These are phyloP conservation scores for Drosophila teissieri DNA, from an alignment of 1,140 invertebrate genomes.

Conservation along the genomic window DNA sequence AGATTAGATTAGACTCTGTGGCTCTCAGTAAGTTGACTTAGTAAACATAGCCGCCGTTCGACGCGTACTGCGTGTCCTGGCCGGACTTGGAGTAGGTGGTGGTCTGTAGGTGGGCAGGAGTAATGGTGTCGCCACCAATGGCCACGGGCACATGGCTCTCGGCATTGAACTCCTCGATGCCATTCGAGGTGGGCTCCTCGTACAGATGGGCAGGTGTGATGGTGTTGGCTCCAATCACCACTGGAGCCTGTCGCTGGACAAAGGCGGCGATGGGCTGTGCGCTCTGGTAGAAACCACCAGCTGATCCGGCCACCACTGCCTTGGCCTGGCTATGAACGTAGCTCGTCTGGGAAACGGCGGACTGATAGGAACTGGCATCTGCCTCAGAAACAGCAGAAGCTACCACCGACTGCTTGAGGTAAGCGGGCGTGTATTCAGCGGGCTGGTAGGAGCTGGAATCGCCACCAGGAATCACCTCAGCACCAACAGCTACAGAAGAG, in stretches of 20 bases:
- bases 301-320: not conserved
- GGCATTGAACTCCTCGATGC: conserved; percentile 64
- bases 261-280: conserved; percentile 31
- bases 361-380: conserved; percentile 9
- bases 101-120: conserved; percentile 40
- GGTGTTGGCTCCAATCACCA: conserved; percentile 32
- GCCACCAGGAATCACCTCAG: not conserved
- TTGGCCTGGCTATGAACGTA: conserved; percentile 19
- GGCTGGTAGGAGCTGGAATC: conserved; percentile 16
- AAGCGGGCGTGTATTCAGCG: conserved; percentile 20
- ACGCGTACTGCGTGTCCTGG: conserved; percentile 58
- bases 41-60: conserved; percentile 74
- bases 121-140: conserved; percentile 59
- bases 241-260: conserved; percentile 38
- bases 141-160: conserved; percentile 56
- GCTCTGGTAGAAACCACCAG: conserved; percentile 11
- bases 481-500: not conserved
- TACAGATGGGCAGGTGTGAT: conserved; percentile 44
- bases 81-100: not conserved
- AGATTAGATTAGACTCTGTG: conserved; percentile 20
- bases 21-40: conserved; percentile 24
- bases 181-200: conserved; percentile 60
- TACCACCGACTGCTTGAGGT: not conserved
- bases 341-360: conserved; percentile 7
- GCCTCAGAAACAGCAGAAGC: conserved; percentile 2